These are phyloP conservation scores for Riparia riparia DNA, from an alignment of 2,113 vertebrate genomes.

Conservation along the genomic window DNA sequence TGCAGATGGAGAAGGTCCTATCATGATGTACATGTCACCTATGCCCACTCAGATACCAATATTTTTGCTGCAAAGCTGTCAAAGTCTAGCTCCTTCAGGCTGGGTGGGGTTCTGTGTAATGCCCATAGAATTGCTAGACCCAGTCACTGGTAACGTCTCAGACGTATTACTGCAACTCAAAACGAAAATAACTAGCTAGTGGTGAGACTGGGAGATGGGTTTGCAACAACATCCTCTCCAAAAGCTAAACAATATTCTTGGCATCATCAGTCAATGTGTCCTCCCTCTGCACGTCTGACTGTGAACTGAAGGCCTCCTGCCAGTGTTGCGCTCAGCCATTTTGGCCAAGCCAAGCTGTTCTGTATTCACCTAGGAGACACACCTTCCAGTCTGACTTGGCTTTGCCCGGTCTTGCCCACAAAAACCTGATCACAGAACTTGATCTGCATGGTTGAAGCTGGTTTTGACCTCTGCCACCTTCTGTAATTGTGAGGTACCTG, in stretches of 20 bases:
- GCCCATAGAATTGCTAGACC: slow-evolving; percentile 14
- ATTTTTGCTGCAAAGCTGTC: not conserved
- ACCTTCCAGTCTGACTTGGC: not conserved
- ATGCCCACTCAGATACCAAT: not conserved
- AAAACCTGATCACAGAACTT: not conserved
- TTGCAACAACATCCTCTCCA: slow-evolving; percentile 54
- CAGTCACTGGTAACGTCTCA: slow-evolving; percentile 7
- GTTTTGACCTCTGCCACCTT: not conserved
- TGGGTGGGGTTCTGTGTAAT: slow-evolving; percentile 7
- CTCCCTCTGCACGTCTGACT: not conserved
- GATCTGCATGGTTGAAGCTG: not conserved
- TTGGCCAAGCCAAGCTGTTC: not conserved
- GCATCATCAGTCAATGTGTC: not conserved
- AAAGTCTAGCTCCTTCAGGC: not conserved
- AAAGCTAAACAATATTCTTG: slow-evolving; percentile 47
- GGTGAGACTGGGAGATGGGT: not conserved
- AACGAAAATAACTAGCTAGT: slow-evolving; percentile 39
- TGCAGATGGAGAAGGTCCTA: not conserved
- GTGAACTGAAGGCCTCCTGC: not conserved
- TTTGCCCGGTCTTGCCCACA: not conserved
- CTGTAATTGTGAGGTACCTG: not conserved
- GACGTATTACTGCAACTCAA: slow-evolving; percentile 1
- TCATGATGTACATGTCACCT: not conserved
- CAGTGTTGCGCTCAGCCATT: rapidly evolving
- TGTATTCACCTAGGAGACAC: not conserved